Evolutionary conservation across 2,888 invertebrate species (phyloP).

Genomic region (Diplolepis rosae): DNA sequence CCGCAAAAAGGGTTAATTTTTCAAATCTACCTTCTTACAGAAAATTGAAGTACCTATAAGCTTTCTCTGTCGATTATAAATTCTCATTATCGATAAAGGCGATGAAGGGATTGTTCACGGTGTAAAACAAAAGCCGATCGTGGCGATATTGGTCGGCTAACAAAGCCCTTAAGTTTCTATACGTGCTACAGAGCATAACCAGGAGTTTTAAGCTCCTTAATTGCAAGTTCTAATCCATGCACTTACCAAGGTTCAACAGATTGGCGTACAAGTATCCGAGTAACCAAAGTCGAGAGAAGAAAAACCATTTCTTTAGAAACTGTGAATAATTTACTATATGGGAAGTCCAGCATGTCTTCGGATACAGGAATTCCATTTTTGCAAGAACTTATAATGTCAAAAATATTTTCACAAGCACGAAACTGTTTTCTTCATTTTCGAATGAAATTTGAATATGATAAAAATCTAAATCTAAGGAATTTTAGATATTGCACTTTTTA

Average conservation of each 20-base stretch:
- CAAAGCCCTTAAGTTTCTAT: constrained; percentile 3
- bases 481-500: background rate
- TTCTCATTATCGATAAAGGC: background rate
- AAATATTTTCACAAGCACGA: background rate
- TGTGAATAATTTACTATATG: background rate
- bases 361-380: too few species aligned
- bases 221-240: background rate
- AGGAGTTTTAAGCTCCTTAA: background rate
- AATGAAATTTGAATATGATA: too few species aligned
- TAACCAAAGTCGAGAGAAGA: constrained; percentile 52
- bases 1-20: too few species aligned
- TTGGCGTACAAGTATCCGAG: constrained; percentile 55
- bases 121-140: constrained; percentile 1
- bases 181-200: background rate
- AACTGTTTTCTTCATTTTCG: background rate
- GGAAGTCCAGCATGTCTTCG: background rate
- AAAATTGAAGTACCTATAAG: too few species aligned
- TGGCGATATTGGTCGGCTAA: background rate
- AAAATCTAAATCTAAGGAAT: background rate
- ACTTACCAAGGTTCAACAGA: constrained; percentile 59
- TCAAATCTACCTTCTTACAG: too few species aligned
- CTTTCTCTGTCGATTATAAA: constrained; percentile 6
- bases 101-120: background rate
- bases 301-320: constrained; percentile 23
- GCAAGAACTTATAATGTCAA: too few species aligned